These are phyloP conservation scores for Gila robusta DNA, from an alignment of 2,797 vertebrate genomes.

Conservation along the genomic window DNA sequence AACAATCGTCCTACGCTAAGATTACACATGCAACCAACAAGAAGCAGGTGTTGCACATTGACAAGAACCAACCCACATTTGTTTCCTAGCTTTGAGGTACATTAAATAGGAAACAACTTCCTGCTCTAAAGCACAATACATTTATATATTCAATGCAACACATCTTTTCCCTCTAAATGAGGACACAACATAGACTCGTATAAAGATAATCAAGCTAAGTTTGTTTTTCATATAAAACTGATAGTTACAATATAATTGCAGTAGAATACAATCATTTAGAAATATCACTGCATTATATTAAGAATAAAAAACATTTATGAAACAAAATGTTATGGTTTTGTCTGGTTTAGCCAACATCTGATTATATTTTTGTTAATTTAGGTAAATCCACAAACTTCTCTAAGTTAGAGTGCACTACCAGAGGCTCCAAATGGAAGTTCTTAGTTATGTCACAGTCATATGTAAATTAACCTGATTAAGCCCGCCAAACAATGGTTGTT, in stretches of 20 bases:
- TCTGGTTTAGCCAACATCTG: neutral
- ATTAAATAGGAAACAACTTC: neutral
- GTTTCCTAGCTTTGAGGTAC: neutral
- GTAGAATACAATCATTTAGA: neutral
- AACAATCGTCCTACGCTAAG: neutral
- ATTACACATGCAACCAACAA: neutral
- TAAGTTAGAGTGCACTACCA: neutral
- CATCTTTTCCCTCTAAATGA: neutral
- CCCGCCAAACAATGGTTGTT: conserved; percentile 12
- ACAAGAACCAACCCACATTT: neutral
- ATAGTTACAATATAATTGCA: neutral
- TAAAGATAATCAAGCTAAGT: neutral
- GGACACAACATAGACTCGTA: neutral
- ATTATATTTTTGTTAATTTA: neutral
- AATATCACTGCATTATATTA: neutral
- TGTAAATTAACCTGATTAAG: neutral
- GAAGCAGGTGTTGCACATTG: neutral
- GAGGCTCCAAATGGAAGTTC: neutral
- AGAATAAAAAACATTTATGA: neutral
- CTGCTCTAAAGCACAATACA: neutral
- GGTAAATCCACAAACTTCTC: neutral
- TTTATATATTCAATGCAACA: neutral
- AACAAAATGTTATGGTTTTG: neutral
- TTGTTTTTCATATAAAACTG: neutral
- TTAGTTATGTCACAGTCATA: conserved; percentile 16